Base-by-base conservation (phyloP, 64 coral and sea anemone genomes). In the Actinia tenebrosa region DNA sequence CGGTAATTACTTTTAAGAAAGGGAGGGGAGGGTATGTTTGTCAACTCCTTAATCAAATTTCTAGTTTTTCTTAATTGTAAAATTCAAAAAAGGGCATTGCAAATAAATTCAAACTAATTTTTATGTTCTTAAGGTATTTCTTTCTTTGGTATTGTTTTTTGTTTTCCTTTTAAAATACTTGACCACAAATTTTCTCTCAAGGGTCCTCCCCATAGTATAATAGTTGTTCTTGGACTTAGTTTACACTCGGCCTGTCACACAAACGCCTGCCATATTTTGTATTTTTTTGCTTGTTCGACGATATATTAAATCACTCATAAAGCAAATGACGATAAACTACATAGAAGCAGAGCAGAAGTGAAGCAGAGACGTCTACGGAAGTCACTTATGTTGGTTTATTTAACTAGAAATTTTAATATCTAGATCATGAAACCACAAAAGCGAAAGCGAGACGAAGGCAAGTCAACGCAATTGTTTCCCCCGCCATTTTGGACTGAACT, bases 371-470 rank as follows among this genome's bases (percentile, higher is more conserved):
- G 30, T 37, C 30, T 15, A 15, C 6, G 3, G 10, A 75, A 14
- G 7, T 14, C 1, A 14, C 27, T 1, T 26, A 42, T 26, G 11
- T 7, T 15, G 13, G n/a, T 75, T 3, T 75, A 30, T 75, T 11
- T 30, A 75, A 7, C 11, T 15, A 30, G 25, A 11, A 15, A 30
- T 14, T 30, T 30, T 9, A 30, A 42, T 13, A 11, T 42, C 5
- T 75, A 50, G 22, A 50, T 3, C 14, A 81, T 81, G 79, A 81
- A 81, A 44, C 18, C 79, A 7, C 82, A 85, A 5, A 93, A 93
- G n/a, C 87, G 91, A 37, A 93, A 86, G 64, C 52, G 23, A 43
- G 84, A 77, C 11, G 91, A 93, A 44, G 61, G 91, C 86, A 89
- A 93, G 83, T 80, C 1, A 46, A n/a, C n/a, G n/a, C 60, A 66